Percentiles rank a stretch among this genome's conserved stretches.
Evolutionary conservation across 2,888 invertebrate species (phyloP).

Genomic region (Microdon myrmicae): DNA sequence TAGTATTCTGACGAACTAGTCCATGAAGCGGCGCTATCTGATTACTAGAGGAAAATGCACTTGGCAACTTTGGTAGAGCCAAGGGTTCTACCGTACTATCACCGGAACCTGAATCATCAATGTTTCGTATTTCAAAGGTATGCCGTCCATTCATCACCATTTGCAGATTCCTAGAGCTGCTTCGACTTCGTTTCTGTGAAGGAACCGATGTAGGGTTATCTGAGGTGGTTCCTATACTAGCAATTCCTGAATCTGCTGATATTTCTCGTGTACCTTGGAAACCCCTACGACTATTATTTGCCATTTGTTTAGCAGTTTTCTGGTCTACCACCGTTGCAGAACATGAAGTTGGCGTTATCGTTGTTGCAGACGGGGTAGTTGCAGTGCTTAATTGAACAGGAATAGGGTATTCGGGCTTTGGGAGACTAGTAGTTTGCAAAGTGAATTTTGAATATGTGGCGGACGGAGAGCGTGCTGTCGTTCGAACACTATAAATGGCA

Average conservation of each 20-base stretch:
- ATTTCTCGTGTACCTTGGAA: constrained; percentile 66
- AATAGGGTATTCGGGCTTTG: constrained; percentile 77
- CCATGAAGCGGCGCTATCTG: constrained; percentile 63
- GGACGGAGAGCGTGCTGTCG: constrained; percentile 64
- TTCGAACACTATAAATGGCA: constrained; percentile 59
- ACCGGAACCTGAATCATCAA: constrained; percentile 68
- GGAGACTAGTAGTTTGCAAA: constrained; percentile 78
- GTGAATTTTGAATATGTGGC: constrained; percentile 71
- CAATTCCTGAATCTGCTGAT: constrained; percentile 66
- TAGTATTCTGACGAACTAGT: constrained; percentile 64
- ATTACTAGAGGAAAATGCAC: constrained; percentile 58
- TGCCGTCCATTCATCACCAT: constrained; percentile 79
- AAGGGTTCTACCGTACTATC: constrained; percentile 64
- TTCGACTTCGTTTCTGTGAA: constrained; percentile 64
- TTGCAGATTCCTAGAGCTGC: constrained; percentile 76
- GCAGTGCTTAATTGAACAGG: constrained; percentile 62
- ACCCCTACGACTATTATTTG: constrained; percentile 74
- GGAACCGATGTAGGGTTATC: constrained; percentile 56
- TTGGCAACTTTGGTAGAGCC: constrained; percentile 64
- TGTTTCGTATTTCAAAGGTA: constrained; percentile 79
- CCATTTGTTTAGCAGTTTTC: constrained; percentile 78
- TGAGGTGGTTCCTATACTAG: constrained; percentile 63
- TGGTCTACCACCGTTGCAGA: constrained; percentile 70
- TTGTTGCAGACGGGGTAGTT: constrained; percentile 55
- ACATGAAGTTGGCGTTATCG: constrained; percentile 54